Percentiles rank a stretch among this genome's conserved stretches.
These are phyloP conservation scores for Bubo scandiacus DNA, from an alignment of 2,113 vertebrate species.

Conservation along the genomic window DNA sequence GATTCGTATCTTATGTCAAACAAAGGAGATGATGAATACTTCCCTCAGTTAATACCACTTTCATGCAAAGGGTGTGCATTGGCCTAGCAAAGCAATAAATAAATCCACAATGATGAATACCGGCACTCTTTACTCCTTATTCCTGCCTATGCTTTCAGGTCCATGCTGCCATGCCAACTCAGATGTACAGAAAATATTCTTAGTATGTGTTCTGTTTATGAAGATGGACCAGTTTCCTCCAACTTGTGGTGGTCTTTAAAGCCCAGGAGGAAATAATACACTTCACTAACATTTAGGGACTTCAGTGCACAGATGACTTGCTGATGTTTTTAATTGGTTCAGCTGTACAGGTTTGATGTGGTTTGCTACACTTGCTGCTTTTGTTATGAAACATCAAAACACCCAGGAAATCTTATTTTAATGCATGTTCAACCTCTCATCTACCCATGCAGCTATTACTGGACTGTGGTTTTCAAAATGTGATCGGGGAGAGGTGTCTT, in stretches of 20 bases:
- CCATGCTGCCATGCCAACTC: neutral
- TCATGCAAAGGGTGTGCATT: neutral
- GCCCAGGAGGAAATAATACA: neutral
- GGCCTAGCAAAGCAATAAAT: conserved; percentile 8
- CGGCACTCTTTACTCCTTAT: neutral
- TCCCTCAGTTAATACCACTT: conserved; percentile 19
- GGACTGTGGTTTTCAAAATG: neutral
- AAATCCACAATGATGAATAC: neutral
- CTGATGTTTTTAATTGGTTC: conserved; percentile 26
- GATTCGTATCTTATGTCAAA: neutral
- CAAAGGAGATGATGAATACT: conserved; percentile 22
- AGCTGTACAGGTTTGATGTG: conserved; percentile 1
- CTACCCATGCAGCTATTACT: conserved; percentile 8
- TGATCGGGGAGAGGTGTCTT: neutral
- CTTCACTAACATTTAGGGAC: neutral
- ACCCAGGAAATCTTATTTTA: neutral
- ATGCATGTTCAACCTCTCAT: neutral
- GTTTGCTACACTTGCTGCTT: conserved; percentile 44
- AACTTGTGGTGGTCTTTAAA: neutral
- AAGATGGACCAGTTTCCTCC: neutral
- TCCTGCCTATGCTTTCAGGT: neutral
- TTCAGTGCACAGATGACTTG: neutral
- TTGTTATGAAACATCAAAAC: conserved; percentile 11
- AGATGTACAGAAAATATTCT: neutral
- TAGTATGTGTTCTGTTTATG: neutral